Percentiles rank a stretch among this genome's conserved stretches.
phyloP scores from a whole-genome alignment of 2,797 vertebrate species.

The Gymnothorax javanicus region DNA sequence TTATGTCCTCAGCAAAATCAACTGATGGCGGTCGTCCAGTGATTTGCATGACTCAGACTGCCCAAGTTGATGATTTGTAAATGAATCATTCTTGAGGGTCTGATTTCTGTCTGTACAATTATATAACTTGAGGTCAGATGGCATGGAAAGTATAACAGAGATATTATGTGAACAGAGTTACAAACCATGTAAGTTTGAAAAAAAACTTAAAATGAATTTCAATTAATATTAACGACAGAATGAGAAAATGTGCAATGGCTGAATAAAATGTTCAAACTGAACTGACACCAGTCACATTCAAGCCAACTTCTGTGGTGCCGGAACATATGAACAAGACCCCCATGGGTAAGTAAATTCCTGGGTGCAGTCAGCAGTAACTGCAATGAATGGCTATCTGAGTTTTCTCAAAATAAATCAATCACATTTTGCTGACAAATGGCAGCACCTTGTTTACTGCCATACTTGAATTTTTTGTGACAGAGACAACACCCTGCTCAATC shows the following conservation, averaged over 20 bases:
- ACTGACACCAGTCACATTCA: neutral
- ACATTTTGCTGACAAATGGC: neutral
- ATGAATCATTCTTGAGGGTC: neutral
- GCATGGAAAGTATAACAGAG: neutral
- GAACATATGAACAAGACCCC: neutral
- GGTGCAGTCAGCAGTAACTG: neutral
- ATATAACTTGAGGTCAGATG: neutral
- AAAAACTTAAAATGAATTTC: neutral
- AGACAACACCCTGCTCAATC: neutral
- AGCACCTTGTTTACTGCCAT: neutral
- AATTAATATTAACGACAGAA: neutral
- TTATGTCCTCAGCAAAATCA: conserved; percentile 1
- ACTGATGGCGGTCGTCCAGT: conserved; percentile 1
- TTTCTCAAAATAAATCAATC: neutral
- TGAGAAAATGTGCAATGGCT: neutral
- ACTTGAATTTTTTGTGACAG: neutral
- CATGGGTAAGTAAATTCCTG: neutral
- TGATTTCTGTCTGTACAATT: neutral
- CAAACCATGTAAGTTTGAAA: neutral
- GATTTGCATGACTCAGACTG: neutral
- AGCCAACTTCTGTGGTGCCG: neutral
- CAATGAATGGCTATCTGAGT: neutral
- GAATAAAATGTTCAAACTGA: neutral
- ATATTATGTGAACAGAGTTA: neutral
- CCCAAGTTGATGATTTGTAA: neutral